A percentile compares a stretch with the other conserved stretches of the same genome.
phyloP scores from a whole-genome alignment of 2,888 invertebrate genomes.

The Himalopsyche kuldschensis region DNA sequence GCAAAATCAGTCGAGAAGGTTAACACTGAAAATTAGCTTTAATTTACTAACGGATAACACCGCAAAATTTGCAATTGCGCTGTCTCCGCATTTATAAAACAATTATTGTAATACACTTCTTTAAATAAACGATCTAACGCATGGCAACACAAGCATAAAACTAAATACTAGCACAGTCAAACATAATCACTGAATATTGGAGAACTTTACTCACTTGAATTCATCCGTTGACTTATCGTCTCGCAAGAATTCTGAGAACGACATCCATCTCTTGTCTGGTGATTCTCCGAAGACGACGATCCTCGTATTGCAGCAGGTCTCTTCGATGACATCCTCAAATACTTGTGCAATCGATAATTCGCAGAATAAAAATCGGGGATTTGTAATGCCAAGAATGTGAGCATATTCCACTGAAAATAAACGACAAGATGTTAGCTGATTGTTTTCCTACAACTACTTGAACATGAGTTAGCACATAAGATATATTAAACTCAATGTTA shows the following conservation, averaged over 20 bases:
- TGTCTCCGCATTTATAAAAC: no score
- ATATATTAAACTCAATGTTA: no score
- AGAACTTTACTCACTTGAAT: no score
- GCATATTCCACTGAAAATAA: slow-evolving; percentile 40
- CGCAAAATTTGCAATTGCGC: no score
- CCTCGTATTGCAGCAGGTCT: slow-evolving; percentile 40
- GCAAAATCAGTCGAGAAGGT: no score
- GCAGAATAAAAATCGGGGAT: slow-evolving; percentile 44
- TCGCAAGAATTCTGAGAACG: not conserved
- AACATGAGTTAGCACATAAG: not conserved
- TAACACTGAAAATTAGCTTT: no score
- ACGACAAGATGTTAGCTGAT: not conserved
- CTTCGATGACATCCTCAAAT: slow-evolving; percentile 42
- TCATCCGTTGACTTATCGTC: not conserved
- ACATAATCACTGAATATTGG: no score
- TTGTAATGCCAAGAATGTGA: slow-evolving; percentile 42
- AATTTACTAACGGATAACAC: no score
- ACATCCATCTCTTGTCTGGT: slow-evolving; percentile 10
- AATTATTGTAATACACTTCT: no score
- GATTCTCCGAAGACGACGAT: slow-evolving; percentile 44
- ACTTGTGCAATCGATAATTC: slow-evolving; percentile 41
- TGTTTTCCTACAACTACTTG: not conserved
- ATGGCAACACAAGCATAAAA: no score
- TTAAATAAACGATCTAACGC: no score
- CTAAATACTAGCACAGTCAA: no score